Percentiles rank a stretch among this genome's conserved stretches.
phyloP scores from a whole-genome alignment of 2,113 vertebrate genomes.

The Genyomyrus donnyi region DNA sequence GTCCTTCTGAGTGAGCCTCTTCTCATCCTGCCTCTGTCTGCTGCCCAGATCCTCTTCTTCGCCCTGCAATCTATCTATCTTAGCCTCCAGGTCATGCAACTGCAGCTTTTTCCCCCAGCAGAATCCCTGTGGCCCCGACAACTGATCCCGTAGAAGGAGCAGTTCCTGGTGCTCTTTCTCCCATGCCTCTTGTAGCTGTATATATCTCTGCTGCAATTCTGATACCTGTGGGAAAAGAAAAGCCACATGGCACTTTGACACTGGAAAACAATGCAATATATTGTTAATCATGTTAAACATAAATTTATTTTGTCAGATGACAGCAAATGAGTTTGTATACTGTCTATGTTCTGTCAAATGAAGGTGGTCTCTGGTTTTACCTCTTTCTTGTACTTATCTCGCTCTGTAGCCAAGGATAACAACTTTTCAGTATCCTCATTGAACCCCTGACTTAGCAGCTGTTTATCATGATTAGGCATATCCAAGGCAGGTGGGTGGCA shows the following conservation, averaged over 20 bases:
- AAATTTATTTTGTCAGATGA: background rate
- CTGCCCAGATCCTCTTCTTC: constrained; percentile 43
- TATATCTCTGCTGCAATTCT: constrained; percentile 44
- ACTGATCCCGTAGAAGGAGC: constrained; percentile 36
- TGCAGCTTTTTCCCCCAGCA: constrained; percentile 54
- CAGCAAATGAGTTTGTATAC: background rate
- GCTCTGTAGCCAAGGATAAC: constrained; percentile 36
- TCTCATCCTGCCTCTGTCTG: constrained; percentile 37
- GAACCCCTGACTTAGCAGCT: constrained; percentile 22
- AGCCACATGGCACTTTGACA: background rate
- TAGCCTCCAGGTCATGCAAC: constrained; percentile 45
- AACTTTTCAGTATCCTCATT: constrained; percentile 36
- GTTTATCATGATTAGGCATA: constrained; percentile 7
- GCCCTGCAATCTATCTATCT: constrained; percentile 40
- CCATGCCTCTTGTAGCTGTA: constrained; percentile 48
- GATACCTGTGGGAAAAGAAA: constrained; percentile 32
- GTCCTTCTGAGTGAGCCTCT: constrained; percentile 34
- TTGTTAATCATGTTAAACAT: background rate
- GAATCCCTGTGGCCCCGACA: constrained; percentile 27
- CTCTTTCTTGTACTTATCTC: constrained; percentile 46
- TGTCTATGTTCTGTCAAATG: background rate
- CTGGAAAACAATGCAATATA: background rate
- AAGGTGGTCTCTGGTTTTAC: constrained; percentile 23
- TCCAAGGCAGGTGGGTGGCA: background rate
- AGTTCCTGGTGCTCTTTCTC: constrained; percentile 49